Conservation (phyloP, 2,797 vertebrate genomes). For the Yasuhikotakia modesta region DNA sequence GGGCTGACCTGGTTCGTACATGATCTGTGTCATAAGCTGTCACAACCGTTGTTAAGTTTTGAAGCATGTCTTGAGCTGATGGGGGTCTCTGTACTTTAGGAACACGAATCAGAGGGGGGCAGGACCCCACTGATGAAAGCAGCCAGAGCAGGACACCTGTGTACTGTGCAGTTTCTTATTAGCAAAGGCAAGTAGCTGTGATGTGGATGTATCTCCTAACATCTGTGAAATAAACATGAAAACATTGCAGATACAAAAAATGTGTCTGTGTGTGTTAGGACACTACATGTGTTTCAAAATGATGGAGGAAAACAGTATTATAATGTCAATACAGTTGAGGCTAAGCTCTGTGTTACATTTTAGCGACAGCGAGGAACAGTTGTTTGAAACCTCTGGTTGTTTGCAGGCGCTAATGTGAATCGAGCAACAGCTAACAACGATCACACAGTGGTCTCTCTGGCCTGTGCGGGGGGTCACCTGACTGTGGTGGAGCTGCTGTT, state of each 20-base stretch:
- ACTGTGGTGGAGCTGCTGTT: conserved; percentile 97
- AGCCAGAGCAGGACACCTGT: conserved; percentile 96
- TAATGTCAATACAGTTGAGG: too few species aligned
- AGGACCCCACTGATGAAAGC: conserved; percentile 99
- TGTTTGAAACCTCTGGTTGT: background rate
- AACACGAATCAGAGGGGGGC: conserved; percentile 98
- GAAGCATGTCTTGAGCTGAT: background rate
- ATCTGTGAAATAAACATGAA: too few species aligned
- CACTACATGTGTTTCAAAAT: too few species aligned
- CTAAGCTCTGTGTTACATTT: background rate
- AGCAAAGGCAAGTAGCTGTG: conserved; percentile 86
- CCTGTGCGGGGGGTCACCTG: conserved; percentile 96
- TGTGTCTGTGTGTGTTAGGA: too few species aligned
- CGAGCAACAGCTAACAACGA: conserved; percentile 97
- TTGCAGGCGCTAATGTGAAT: conserved; percentile 95
- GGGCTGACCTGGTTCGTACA: conserved; percentile 90
- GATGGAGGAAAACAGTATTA: too few species aligned
- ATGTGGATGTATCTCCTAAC: too few species aligned
- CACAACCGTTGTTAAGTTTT: background rate
- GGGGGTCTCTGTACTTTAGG: conserved; percentile 72
- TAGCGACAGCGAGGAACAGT: background rate
- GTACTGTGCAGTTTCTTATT: conserved; percentile 98
- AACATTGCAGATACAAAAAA: too few species aligned
- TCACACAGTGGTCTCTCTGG: conserved; percentile 97
- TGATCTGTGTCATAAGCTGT: background rate